Conservation (phyloP, 2,113 vertebrate genomes). For the Nycticorax nycticorax region DNA sequence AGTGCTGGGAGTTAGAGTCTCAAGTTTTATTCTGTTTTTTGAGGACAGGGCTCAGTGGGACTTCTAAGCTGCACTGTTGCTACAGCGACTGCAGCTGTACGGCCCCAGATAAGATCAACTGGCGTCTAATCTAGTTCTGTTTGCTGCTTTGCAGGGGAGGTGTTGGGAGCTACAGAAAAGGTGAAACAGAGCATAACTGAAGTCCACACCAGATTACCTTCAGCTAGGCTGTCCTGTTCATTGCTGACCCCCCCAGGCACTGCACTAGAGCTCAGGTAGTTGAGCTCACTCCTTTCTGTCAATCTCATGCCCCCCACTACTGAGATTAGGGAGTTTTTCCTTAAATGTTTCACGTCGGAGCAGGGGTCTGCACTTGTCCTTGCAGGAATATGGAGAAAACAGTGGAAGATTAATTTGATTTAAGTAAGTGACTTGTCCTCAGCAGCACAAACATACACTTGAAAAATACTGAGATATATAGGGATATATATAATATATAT, state of each 20-base stretch:
- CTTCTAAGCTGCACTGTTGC: background rate
- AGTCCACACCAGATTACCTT: background rate
- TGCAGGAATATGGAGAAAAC: background rate
- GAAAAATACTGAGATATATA: background rate
- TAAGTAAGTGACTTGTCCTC: background rate
- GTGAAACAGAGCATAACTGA: background rate
- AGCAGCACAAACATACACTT: background rate
- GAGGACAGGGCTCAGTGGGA: background rate
- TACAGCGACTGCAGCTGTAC: background rate
- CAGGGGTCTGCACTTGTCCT: background rate
- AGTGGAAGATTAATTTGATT: background rate
- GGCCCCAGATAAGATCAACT: background rate
- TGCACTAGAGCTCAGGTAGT: background rate
- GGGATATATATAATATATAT: background rate
- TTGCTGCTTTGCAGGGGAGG: background rate
- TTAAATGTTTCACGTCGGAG: background rate
- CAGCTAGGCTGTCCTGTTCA: background rate
- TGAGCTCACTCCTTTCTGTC: background rate
- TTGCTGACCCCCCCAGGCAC: background rate
- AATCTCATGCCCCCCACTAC: background rate
- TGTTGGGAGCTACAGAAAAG: background rate
- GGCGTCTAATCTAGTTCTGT: background rate
- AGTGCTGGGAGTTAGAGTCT: background rate
- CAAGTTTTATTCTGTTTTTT: background rate
- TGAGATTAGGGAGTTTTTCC: background rate